Evolutionary conservation across 2,113 vertebrate species (phyloP).

Genomic region (Callipepla californica): DNA sequence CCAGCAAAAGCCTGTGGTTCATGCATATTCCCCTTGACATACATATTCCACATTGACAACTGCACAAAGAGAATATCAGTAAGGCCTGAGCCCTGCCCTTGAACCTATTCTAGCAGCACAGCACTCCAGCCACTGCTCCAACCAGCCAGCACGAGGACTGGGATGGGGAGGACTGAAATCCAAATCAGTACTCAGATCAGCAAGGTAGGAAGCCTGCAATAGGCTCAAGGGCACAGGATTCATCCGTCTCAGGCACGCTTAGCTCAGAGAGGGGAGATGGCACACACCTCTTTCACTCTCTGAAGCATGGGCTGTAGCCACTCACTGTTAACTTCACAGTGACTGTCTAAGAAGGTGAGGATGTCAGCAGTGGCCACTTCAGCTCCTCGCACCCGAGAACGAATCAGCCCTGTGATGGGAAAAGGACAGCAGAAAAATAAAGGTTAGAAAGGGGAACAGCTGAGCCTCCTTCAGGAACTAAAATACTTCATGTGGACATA

Average conservation of each 20-base stretch:
- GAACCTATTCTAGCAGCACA: background rate
- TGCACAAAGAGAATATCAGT: background rate
- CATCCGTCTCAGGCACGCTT: background rate
- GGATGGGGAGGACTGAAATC: background rate
- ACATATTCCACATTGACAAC: background rate
- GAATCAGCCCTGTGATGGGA: constrained; percentile 87
- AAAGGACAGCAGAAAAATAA: background rate
- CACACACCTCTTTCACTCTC: constrained; percentile 92
- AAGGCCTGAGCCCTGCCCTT: background rate
- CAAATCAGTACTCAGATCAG: background rate
- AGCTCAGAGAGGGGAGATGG: fast-evolving
- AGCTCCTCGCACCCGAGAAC: constrained; percentile 94
- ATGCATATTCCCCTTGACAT: background rate
- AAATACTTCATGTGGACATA: background rate
- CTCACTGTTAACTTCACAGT: constrained; percentile 95
- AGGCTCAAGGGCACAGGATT: background rate
- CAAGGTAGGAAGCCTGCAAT: background rate
- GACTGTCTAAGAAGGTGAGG: constrained; percentile 97
- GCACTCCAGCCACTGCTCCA: background rate
- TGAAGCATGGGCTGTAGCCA: constrained; percentile 98
- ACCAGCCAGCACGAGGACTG: background rate
- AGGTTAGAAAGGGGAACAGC: background rate
- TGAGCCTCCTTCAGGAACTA: background rate
- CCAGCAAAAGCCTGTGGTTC: background rate
- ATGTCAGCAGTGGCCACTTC: constrained; percentile 87